phyloP scores from a whole-genome alignment of 92 coral and sea anemone species.

The Actinostola sp. region DNA sequence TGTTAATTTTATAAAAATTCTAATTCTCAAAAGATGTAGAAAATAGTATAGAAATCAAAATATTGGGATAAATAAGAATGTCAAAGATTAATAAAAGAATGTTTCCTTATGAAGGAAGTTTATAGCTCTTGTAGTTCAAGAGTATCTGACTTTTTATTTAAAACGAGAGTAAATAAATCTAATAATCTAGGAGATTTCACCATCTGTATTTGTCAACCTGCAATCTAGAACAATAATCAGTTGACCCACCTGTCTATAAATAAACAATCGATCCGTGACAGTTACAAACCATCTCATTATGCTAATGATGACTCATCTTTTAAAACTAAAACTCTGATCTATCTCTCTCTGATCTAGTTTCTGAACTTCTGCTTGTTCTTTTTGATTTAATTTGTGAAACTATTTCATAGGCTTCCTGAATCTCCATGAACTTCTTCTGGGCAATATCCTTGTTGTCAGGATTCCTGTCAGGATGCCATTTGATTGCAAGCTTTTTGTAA shows the following conservation, averaged over 20 bases:
- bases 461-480: slow-evolving; percentile 93
- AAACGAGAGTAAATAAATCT: too few species aligned
- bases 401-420: slow-evolving; percentile 95
- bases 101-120: too few species aligned
- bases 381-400: slow-evolving; percentile 79
- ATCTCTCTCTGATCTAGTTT: slow-evolving; percentile 66
- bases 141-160: too few species aligned
- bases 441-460: slow-evolving; percentile 79
- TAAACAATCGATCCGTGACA: slow-evolving; percentile 3
- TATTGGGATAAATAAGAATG: too few species aligned
- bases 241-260: slow-evolving; percentile 23
- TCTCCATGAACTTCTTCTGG: slow-evolving; percentile 89
- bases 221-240: too few species aligned
- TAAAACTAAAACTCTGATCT: slow-evolving; percentile 63
- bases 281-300: too few species aligned
- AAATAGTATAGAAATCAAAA: too few species aligned
- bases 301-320: slow-evolving; percentile 11
- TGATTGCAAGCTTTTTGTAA: slow-evolving; percentile 87
- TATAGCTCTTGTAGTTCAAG: too few species aligned
- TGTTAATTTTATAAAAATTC: too few species aligned
- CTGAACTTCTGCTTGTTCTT: slow-evolving; percentile 76
- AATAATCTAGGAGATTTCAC: slow-evolving; percentile 1
- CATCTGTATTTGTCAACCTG: slow-evolving; percentile 22
- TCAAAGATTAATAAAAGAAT: too few species aligned
- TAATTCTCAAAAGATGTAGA: too few species aligned